Evolutionary conservation across 1,140 invertebrate genomes (phyloP), one percentile per base, ranked within the genome.

Genomic region (Aporrectodea caliginosa): DNA sequence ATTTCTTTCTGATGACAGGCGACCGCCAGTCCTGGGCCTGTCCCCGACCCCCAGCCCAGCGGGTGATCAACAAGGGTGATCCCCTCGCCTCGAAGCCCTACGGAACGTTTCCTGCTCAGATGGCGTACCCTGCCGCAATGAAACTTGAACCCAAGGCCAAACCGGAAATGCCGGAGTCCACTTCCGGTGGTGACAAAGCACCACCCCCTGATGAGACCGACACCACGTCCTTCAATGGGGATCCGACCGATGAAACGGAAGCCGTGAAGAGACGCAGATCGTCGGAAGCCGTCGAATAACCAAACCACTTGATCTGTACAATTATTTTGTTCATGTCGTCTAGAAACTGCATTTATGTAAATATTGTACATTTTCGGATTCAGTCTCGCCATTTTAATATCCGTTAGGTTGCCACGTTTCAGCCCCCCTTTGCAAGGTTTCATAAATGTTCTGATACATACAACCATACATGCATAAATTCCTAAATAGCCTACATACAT

Each of bases 41-140:
- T 16, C 77, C 77, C 22, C 29, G 69, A n/a, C 77, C 75, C 1
- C 75, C 75, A 1, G 16, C 75, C n/a, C 27, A 35, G 16, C 34
- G 35, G 6, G 75, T 76, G 32, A 43, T 76, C 35, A 76, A 58
- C 27, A 43, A 35, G n/a, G 35, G 35, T 29, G 75, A 76, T 35
- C 32, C 33, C n/a, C 22, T 29, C 2, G 35, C 27, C 35, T 14
- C 30, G 22, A 76, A 68, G 31, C 75, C 75, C 16, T 76, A 76
- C 35, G 75, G 75, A 12, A 76, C 75, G n/a, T 76, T 76, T 43
- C 35, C 75, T 29, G 75, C 75, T 27, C 75, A 80, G 32, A 16
- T 35, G 58, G 34, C 22, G 31, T 69, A 6, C 22, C 43, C 43
- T 58, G 6, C 43, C 22, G 6, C 43, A 58, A 6, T 58, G 43